Evolutionary conservation across 2,888 invertebrate genomes (phyloP).

Genomic region (Chirona hameri): DNA sequence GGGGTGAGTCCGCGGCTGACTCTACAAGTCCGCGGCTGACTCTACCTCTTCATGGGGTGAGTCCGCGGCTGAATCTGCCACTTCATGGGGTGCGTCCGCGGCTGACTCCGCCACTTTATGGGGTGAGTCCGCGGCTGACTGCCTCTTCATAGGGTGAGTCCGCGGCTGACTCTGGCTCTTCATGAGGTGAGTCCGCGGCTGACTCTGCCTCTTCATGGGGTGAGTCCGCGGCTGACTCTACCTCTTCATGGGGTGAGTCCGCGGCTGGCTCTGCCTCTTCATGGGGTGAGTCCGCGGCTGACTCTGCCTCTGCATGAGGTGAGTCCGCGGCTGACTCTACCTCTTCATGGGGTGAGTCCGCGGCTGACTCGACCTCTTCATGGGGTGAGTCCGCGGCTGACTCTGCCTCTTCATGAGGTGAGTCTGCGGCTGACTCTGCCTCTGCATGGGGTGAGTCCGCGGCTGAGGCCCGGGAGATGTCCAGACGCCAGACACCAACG

Average conservation of each 20-base stretch:
- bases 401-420: no score
- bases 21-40: no score
- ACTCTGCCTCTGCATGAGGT: slow-evolving; percentile 58
- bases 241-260: slow-evolving; percentile 53
- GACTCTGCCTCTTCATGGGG: not conserved
- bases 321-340: slow-evolving; percentile 38
- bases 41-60: slow-evolving; percentile 54
- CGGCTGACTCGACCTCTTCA: slow-evolving; percentile 56
- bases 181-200: slow-evolving; percentile 49
- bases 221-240: no score
- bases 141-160: no score
- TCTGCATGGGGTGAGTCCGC: no score
- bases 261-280: not conserved
- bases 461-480: no score
- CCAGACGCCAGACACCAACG: no score
- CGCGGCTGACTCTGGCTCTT: slow-evolving; percentile 60
- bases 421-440: no score
- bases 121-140: slow-evolving; percentile 47
- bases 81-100: no score
- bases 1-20: no score
- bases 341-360: no score
- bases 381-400: slow-evolving; percentile 49
- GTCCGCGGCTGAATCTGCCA: slow-evolving; percentile 35
- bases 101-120: slow-evolving; percentile 56
- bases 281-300: no score